A percentile compares a stretch with the other conserved stretches of the same genome.
phyloP scores from a whole-genome alignment of 2,113 vertebrate species.

The Seriola dumerili region DNA sequence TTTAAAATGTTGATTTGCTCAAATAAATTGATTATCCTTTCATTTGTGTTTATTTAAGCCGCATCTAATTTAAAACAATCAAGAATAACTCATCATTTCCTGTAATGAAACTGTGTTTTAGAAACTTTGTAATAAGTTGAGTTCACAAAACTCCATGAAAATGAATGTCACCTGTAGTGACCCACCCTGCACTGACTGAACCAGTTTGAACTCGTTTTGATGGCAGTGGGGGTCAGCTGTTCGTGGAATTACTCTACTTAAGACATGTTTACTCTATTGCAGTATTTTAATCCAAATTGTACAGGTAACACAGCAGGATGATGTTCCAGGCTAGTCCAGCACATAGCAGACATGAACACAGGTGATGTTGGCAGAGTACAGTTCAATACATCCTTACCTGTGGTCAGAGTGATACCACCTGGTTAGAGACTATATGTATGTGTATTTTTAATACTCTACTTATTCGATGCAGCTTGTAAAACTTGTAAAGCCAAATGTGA shows the following conservation, averaged over 20 bases:
- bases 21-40: neutral
- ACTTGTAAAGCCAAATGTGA: neutral
- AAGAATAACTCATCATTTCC: neutral
- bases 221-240: neutral
- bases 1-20: neutral
- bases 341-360: slow-evolving; percentile 4
- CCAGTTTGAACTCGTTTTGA: neutral
- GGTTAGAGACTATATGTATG: neutral
- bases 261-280: neutral
- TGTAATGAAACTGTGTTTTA: neutral
- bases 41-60: neutral
- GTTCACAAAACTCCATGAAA: neutral
- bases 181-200: neutral
- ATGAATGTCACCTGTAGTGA: neutral
- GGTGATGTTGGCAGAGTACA: neutral
- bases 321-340: neutral
- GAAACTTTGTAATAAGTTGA: neutral
- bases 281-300: neutral
- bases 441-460: neutral
- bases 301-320: neutral
- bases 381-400: slow-evolving; percentile 1
- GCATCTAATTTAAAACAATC: neutral
- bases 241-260: neutral
- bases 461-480: neutral
- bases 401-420: neutral